Conservation (phyloP, 2,888 invertebrate species). For the Pegoplata infirma region DNA sequence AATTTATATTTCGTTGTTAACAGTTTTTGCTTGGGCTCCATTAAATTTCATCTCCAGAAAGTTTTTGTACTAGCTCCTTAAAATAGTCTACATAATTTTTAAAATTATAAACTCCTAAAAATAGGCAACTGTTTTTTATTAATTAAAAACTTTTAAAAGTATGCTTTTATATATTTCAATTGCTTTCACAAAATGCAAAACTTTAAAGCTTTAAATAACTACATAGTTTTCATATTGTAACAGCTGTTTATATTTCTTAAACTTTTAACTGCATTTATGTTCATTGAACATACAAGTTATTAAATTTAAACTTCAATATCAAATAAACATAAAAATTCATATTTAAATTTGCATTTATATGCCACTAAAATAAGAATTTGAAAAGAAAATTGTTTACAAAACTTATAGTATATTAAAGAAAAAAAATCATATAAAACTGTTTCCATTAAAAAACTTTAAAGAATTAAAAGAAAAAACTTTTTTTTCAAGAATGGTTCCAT, state of each 20-base stretch:
- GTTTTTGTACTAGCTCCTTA: too few species aligned
- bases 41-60: too few species aligned
- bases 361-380: neutral
- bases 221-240: neutral
- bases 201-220: neutral
- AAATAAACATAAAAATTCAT: neutral
- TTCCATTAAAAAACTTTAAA: neutral
- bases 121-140: neutral
- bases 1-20: too few species aligned
- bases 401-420: neutral
- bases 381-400: neutral
- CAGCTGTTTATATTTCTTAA: neutral
- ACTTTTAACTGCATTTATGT: neutral
- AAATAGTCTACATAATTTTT: neutral
- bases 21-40: too few species aligned
- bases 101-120: neutral
- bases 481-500: too few species aligned
- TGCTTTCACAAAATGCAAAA: neutral
- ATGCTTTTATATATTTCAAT: neutral
- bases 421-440: neutral
- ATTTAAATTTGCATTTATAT: too few species aligned
- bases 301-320: neutral
- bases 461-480: too few species aligned
- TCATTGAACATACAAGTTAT: neutral
- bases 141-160: neutral